Conservation (phyloP, 1,140 invertebrate species). For the Tetranychus urticae region DNA sequence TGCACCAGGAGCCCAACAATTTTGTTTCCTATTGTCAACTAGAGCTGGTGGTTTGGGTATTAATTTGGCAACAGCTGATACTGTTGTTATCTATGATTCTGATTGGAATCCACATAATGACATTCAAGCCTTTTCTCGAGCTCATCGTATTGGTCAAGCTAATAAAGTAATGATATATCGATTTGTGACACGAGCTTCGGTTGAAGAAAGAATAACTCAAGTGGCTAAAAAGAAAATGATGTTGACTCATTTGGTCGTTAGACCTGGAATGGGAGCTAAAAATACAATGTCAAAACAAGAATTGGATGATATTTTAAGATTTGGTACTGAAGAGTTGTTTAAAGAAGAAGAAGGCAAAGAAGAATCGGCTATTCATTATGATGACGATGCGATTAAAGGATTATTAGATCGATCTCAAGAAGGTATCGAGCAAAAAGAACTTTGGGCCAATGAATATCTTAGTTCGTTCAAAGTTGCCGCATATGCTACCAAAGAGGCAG, state of each 20-base stretch:
- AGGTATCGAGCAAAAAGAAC: slow-evolving; percentile 90
- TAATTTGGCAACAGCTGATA: slow-evolving; percentile 96
- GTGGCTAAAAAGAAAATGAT: slow-evolving; percentile 98
- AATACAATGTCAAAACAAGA: slow-evolving; percentile 97
- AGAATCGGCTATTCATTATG: slow-evolving; percentile 62
- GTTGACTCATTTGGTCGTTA: slow-evolving; percentile 94
- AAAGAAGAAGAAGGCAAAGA: slow-evolving; percentile 36
- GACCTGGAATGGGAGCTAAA: slow-evolving; percentile 70
- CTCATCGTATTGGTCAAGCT: slow-evolving; percentile 95
- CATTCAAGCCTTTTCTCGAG: slow-evolving; percentile 93
- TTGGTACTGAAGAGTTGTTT: slow-evolving; percentile 97
- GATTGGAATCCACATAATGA: slow-evolving; percentile 99
- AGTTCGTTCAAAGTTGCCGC: slow-evolving; percentile 90
- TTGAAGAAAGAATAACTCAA: slow-evolving; percentile 95
- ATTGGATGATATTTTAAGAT: slow-evolving; percentile 91
- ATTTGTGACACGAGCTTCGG: slow-evolving; percentile 95
- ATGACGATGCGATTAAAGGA: slow-evolving; percentile 78
- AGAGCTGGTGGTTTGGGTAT: slow-evolving; percentile 95
- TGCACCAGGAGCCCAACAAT: slow-evolving; percentile 61
- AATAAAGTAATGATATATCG: slow-evolving; percentile 99
- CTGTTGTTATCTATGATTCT: slow-evolving; percentile 96
- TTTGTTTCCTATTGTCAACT: slow-evolving; percentile 90
- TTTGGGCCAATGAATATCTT: slow-evolving; percentile 97
- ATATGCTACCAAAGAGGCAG: slow-evolving; percentile 84
- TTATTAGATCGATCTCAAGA: slow-evolving; percentile 77